These are phyloP conservation scores for Polydrusus cervinus DNA, from an alignment of 2,888 invertebrate genomes.

Conservation along the genomic window DNA sequence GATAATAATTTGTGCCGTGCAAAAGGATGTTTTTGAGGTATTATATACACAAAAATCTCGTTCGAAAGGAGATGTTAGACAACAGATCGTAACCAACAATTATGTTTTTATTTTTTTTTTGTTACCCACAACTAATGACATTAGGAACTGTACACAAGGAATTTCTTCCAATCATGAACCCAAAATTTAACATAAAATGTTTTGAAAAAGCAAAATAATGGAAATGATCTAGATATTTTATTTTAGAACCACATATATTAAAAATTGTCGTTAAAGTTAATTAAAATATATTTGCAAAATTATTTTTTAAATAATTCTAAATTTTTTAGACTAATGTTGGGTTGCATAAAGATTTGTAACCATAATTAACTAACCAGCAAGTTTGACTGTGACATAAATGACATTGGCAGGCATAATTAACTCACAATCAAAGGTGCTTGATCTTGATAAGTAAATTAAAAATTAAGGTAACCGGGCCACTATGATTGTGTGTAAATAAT, in stretches of 20 bases:
- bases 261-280: too few relatives aligned
- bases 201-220: conserved; percentile 4
- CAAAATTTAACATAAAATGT: conserved; percentile 10
- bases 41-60: conserved; percentile 42
- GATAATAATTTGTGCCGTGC: conserved; percentile 21
- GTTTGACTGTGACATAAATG: too few relatives aligned
- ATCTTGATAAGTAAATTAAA: too few relatives aligned
- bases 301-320: too few relatives aligned
- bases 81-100: conserved; percentile 25
- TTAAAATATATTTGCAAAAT: too few relatives aligned
- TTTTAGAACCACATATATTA: conserved; percentile 16
- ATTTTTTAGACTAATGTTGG: too few relatives aligned
- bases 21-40: conserved; percentile 6
- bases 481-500: too few relatives aligned
- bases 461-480: too few relatives aligned
- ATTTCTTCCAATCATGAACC: conserved; percentile 14
- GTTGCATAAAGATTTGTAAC: too few relatives aligned
- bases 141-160: conserved; percentile 10
- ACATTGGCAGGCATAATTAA: too few relatives aligned
- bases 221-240: neutral
- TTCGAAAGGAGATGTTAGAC: conserved; percentile 49
- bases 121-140: conserved; percentile 26
- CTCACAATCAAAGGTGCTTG: too few relatives aligned
- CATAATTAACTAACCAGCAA: too few relatives aligned
- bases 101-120: neutral